Evolutionary conservation across 2,797 vertebrate genomes (phyloP).

Genomic region (Trichosurus vulpecula): DNA sequence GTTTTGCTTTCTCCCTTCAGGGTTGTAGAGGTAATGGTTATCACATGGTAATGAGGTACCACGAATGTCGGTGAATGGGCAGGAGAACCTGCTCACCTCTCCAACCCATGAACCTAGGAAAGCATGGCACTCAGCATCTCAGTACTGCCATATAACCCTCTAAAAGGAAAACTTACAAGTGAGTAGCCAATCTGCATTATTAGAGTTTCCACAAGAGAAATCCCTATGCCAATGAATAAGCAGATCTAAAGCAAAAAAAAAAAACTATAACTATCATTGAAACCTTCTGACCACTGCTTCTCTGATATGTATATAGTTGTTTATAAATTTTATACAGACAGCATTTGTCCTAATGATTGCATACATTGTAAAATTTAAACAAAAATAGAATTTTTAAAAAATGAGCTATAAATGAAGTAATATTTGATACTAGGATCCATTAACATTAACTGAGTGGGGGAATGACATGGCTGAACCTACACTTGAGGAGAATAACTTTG

Average conservation of each 20-base stretch:
- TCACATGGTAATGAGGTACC: no score
- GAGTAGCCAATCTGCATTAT: neutral
- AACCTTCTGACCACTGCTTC: neutral
- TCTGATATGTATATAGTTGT: neutral
- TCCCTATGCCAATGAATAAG: neutral
- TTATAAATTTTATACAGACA: neutral
- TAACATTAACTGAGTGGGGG: neutral
- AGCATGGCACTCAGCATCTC: no score
- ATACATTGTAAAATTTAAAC: neutral
- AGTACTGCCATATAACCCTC: no score
- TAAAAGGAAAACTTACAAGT: neutral
- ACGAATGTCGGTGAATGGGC: no score
- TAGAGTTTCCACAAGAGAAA: neutral
- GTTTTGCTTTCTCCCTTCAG: no score
- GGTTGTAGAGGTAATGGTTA: no score
- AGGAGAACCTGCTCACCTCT: no score
- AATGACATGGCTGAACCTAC: neutral
- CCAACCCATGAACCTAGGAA: no score
- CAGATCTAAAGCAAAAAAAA: neutral
- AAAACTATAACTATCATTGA: neutral
- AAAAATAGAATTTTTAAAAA: neutral
- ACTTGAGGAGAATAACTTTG: neutral
- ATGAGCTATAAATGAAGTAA: neutral
- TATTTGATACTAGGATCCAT: neutral
- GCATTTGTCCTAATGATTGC: neutral